Evolutionary conservation across 2,888 invertebrate genomes (phyloP), one percentile per base, ranked within the genome.

Genomic region (Thelaira solivaga): DNA sequence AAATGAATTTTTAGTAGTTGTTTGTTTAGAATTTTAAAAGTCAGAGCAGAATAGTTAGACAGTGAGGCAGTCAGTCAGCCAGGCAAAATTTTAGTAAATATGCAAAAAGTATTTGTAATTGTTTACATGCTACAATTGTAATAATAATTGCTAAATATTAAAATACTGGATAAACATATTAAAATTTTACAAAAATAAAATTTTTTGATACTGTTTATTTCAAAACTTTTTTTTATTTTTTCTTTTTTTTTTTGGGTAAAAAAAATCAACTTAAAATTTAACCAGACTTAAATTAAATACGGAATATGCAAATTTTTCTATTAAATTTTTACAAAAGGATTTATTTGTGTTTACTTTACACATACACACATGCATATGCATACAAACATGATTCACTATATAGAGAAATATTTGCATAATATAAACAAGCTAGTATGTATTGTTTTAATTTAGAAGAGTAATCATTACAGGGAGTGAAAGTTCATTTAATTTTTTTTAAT

Each of bases 121-220:
- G 59, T 74, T 78, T 73, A 41, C 18, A 45, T 51, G 68, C 49
- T 39, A 39, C 57, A 74, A 47, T 78, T 65, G 51, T 43, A 53
- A 53, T 74, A 71, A 78, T 78, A 71, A 74, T 78, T 78, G 74
- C n/a, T 74, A 41, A 34, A 61, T 61, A 78, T 78, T 78, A 74
- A 65, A 69, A 78, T 78, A 74, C 26, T n/a, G n/a, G n/a, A 61
- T 41, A 78, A 78, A 75, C 61, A 78, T 69, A 69, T 67, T 73
- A 68, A 73, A 76, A 76, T 34, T 34, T 1, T 36, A 8, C n/a
- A 34, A 53, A 62, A 67, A 47, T 64, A 47, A 55, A 13, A 34
- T 20, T 39, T 61, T 53, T 24, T 26, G 36, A 49, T 62, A 61
- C 41, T 61, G 51, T 5, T 2, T 22, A 39, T 55, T 45, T 43